A percentile compares a stretch with the other conserved stretches of the same genome.
Conservation (phyloP, 2,797 vertebrate genomes). For the Megalops cyprinoides region DNA sequence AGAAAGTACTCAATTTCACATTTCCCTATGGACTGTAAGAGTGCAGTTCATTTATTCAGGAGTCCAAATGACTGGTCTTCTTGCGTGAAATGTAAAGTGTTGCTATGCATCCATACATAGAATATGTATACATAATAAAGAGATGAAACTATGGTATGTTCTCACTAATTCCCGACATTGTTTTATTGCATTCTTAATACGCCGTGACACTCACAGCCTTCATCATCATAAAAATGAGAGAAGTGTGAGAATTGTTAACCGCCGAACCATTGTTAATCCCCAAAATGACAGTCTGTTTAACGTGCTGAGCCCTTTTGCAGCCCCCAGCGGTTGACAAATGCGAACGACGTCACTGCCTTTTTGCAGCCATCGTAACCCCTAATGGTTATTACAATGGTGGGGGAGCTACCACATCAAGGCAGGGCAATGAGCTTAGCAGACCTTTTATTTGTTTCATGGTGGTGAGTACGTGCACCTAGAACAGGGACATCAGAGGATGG, state of each 20-base stretch:
- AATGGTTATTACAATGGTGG: slow-evolving; percentile 70
- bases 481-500: background rate
- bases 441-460: slow-evolving; percentile 13
- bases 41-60: too few relatives aligned
- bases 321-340: slow-evolving; percentile 34
- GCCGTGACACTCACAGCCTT: background rate
- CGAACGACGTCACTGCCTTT: slow-evolving; percentile 48
- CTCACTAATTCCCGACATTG: background rate
- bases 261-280: too few relatives aligned
- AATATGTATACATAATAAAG: too few relatives aligned
- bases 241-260: background rate
- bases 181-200: background rate
- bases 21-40: too few relatives aligned
- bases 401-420: slow-evolving; percentile 70
- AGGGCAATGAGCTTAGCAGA: slow-evolving; percentile 66
- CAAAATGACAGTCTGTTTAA: too few relatives aligned
- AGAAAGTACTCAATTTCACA: too few relatives aligned
- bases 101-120: too few relatives aligned
- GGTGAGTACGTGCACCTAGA: background rate
- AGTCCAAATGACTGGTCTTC: too few relatives aligned
- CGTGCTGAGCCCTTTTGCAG: background rate
- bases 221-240: background rate
- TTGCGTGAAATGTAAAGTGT: too few relatives aligned
- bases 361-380: slow-evolving; percentile 58
- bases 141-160: too few relatives aligned